Conservation (phyloP, 2,888 invertebrate genomes). For the Hypena proboscidalis region DNA sequence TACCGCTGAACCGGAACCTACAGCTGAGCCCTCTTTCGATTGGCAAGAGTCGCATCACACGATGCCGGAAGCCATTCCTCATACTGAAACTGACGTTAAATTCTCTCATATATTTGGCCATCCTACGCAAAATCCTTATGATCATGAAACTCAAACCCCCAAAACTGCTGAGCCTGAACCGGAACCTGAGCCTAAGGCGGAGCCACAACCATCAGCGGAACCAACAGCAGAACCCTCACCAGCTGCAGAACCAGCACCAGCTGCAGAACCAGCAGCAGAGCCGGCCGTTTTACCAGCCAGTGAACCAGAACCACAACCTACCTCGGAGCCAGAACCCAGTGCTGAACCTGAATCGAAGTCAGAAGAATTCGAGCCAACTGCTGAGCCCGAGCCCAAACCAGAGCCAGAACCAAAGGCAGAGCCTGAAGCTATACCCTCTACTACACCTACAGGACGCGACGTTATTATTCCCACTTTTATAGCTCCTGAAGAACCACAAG, state of each 20-base stretch:
- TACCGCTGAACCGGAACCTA: constrained; percentile 46
- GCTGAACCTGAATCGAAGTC: constrained; percentile 40
- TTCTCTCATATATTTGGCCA: constrained; percentile 67
- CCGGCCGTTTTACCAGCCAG: constrained; percentile 42
- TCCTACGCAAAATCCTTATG: constrained; percentile 41
- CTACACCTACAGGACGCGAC: constrained; percentile 61
- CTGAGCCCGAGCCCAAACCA: constrained; percentile 34
- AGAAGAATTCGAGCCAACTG: constrained; percentile 24
- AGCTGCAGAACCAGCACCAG: constrained; percentile 29
- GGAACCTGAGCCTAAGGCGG: constrained; percentile 28
- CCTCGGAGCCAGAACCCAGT: constrained; percentile 38
- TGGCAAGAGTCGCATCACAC: constrained; percentile 64
- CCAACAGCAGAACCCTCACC: constrained; percentile 31
- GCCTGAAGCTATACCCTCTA: constrained; percentile 42
- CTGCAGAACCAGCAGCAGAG: constrained; percentile 45
- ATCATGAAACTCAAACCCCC: constrained; percentile 37
- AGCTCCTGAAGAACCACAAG: constrained; percentile 42
- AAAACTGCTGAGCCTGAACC: constrained; percentile 40
- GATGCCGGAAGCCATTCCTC: constrained; percentile 57
- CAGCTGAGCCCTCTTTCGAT: constrained; percentile 51
- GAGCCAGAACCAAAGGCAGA: constrained; percentile 39
- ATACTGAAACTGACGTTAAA: constrained; percentile 60
- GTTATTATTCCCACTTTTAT: constrained; percentile 36
- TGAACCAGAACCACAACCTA: constrained; percentile 43
- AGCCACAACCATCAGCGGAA: constrained; percentile 32